Evolutionary conservation across 2,888 invertebrate species (phyloP).

Genomic region (Chalcosyrphus nemorum): DNA sequence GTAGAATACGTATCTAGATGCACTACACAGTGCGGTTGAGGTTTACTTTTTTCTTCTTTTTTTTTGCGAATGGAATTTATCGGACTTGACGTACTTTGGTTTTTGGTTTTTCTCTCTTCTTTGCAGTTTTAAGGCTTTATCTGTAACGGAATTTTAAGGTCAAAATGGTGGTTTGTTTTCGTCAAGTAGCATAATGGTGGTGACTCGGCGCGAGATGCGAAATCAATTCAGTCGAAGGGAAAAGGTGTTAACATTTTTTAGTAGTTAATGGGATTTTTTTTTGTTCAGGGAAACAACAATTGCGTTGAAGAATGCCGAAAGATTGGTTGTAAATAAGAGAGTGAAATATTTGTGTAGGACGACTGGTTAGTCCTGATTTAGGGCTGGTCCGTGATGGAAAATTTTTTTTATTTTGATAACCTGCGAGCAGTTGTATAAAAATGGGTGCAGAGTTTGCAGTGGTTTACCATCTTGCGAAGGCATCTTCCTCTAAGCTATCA

Average conservation of each 20-base stretch:
- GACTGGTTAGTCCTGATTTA: slow-evolving; percentile 14
- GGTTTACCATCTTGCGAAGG: no score
- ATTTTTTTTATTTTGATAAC: neutral
- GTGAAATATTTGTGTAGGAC: neutral
- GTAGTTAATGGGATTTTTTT: slow-evolving; percentile 57
- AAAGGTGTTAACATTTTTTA: slow-evolving; percentile 62
- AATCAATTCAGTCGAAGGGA: slow-evolving; percentile 51
- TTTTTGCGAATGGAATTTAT: slow-evolving; percentile 66
- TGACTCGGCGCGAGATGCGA: neutral
- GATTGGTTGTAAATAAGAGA: slow-evolving; percentile 10
- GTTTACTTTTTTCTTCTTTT: no score
- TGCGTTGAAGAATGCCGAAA: slow-evolving; percentile 50
- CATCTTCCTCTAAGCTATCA: no score
- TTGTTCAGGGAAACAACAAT: slow-evolving; percentile 47
- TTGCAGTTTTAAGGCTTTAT: slow-evolving; percentile 28
- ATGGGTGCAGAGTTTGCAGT: neutral
- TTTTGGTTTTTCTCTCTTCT: slow-evolving; percentile 16
- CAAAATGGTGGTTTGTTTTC: slow-evolving; percentile 54
- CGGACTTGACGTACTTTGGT: slow-evolving; percentile 42
- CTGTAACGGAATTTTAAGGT: slow-evolving; percentile 72
- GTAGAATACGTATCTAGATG: neutral
- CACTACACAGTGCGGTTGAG: neutral
- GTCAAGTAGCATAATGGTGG: neutral
- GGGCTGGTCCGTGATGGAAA: neutral
- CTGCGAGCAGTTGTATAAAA: neutral